These are phyloP conservation scores for Hypanus sabinus DNA, from an alignment of 2,113 vertebrate genomes.

Conservation along the genomic window DNA sequence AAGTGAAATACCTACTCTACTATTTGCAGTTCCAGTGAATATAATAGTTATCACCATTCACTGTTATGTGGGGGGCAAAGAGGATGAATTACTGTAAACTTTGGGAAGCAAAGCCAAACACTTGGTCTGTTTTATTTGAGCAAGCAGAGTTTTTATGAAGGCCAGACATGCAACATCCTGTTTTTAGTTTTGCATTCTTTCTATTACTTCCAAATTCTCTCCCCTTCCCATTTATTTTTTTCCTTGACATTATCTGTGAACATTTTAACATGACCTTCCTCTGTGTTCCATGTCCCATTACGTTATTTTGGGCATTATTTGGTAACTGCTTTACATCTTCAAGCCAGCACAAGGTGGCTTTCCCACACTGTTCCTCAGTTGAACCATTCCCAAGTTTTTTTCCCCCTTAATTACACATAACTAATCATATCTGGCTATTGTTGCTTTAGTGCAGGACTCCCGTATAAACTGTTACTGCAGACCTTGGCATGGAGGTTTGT, in stretches of 20 bases:
- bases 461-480: constrained; percentile 14
- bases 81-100: neutral
- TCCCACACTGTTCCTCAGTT: constrained; percentile 8
- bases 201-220: constrained; percentile 25
- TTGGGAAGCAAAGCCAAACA: constrained; percentile 12
- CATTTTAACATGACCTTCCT: neutral
- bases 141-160: neutral
- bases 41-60: neutral
- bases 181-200: constrained; percentile 21
- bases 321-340: neutral
- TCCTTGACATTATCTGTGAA: constrained; percentile 22
- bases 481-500: neutral
- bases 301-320: constrained; percentile 22
- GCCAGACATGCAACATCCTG: constrained; percentile 24
- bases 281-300: constrained; percentile 4
- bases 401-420: neutral
- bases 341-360: constrained; percentile 30
- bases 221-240: constrained; percentile 11
- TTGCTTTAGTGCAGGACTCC: neutral
- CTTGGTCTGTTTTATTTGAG: constrained; percentile 11
- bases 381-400: constrained; percentile 14
- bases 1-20: neutral
- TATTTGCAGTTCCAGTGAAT: neutral
- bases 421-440: constrained; percentile 23
- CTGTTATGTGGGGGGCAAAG: neutral